phyloP scores from a whole-genome alignment of 1,140 invertebrate species.

The Dryas iulia region DNA sequence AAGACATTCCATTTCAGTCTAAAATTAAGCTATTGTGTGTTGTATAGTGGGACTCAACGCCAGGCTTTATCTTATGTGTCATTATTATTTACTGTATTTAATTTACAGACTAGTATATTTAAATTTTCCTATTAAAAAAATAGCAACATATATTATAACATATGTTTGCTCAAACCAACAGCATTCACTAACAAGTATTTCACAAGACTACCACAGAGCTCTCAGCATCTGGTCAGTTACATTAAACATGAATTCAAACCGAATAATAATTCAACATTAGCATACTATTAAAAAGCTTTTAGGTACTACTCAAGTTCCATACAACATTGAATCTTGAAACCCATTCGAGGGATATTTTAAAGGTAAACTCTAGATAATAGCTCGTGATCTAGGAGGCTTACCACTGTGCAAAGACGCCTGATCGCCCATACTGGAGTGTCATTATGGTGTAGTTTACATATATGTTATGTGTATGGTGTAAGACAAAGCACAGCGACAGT shows the following conservation, averaged over 20 bases:
- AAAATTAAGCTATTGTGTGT: no score
- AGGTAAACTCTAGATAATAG: neutral
- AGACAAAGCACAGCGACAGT: no score
- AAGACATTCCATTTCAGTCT: no score
- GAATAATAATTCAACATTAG: neutral
- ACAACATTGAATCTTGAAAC: neutral
- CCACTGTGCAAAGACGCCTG: neutral
- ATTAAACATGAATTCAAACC: neutral
- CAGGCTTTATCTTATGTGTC: no score
- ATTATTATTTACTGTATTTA: no score
- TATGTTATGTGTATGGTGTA: no score
- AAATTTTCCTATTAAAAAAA: no score
- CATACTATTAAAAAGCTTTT: constrained; percentile 2
- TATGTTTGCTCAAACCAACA: no score
- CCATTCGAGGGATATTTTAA: neutral
- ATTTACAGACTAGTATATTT: no score
- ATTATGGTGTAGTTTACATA: neutral
- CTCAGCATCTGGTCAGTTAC: neutral
- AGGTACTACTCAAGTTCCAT: neutral
- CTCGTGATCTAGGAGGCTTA: neutral
- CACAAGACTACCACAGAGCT: neutral
- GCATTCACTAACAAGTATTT: no score
- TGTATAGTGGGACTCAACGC: no score
- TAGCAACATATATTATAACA: no score
- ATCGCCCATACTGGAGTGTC: neutral